phyloP scores from a whole-genome alignment of 1,140 invertebrate genomes.

The Berghia stephanieae region DNA sequence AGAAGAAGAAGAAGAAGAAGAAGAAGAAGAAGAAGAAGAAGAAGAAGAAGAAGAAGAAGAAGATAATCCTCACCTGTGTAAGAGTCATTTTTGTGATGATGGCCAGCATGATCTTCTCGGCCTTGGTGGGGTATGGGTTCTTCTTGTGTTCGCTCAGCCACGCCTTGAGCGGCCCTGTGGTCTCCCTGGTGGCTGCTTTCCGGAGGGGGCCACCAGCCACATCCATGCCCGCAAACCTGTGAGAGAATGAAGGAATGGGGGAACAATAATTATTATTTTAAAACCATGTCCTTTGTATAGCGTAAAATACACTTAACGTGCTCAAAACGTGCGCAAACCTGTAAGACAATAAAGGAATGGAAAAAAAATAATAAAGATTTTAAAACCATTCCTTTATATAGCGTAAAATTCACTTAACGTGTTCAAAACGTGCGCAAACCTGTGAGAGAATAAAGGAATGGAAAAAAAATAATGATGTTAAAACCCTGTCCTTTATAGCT shows the following conservation, averaged over 20 bases:
- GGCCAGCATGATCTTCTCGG: slow-evolving; percentile 97
- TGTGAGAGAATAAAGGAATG: background rate
- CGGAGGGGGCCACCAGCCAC: slow-evolving; percentile 87
- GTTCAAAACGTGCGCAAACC: background rate
- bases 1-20: background rate
- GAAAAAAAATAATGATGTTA: background rate
- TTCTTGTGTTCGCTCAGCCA: slow-evolving; percentile 97
- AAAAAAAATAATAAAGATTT: background rate
- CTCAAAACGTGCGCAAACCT: background rate
- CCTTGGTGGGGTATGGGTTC: slow-evolving; percentile 98
- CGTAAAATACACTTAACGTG: background rate
- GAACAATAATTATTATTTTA: background rate
- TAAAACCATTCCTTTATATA: slow-evolving; percentile 9
- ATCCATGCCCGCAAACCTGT: slow-evolving; percentile 90
- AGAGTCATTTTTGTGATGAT: slow-evolving; percentile 99
- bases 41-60: background rate
- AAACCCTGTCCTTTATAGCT: slow-evolving; percentile 7
- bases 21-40: background rate
- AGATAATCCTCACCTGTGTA: slow-evolving; percentile 68
- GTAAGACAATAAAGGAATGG: background rate
- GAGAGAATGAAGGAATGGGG: background rate
- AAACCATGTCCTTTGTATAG: background rate
- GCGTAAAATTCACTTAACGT: background rate
- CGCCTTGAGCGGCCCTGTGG: background rate
- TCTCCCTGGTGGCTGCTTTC: slow-evolving; percentile 75